phyloP scores from a whole-genome alignment of 2,113 vertebrate genomes.

The Erinaceus europaeus region DNA sequence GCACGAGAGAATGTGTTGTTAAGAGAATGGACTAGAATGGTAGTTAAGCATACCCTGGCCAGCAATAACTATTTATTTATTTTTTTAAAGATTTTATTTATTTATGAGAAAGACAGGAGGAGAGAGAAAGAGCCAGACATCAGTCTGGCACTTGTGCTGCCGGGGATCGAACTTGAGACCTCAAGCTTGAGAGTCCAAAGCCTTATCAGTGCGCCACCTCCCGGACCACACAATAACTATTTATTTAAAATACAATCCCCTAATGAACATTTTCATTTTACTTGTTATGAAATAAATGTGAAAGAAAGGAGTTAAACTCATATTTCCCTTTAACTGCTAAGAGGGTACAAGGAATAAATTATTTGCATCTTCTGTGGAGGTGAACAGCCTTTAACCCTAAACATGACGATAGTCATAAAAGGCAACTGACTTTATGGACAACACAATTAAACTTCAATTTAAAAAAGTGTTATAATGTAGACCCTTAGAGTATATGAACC shows the following conservation, averaged over 20 bases:
- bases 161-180: too few relatives aligned
- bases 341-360: neutral
- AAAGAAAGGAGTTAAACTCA: neutral
- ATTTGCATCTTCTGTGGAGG: neutral
- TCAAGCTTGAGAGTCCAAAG: too few relatives aligned
- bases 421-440: neutral
- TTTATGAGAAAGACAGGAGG: too few relatives aligned
- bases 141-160: too few relatives aligned
- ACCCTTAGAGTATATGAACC: neutral
- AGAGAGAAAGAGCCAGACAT: too few relatives aligned
- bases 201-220: too few relatives aligned
- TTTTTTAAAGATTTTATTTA: too few relatives aligned
- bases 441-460: constrained; percentile 4
- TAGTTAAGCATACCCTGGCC: neutral
- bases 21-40: neutral
- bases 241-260: constrained; percentile 18
- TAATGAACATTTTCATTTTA: neutral
- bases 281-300: neutral
- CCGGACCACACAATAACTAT: neutral
- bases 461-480: neutral
- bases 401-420: neutral
- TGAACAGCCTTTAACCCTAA: neutral
- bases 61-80: constrained; percentile 14
- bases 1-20: neutral
- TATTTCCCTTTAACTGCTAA: neutral